These are phyloP conservation scores for Apostichopus japonicus DNA, from an alignment of 35 echinoderm and acorn worm species.

Conservation along the genomic window DNA sequence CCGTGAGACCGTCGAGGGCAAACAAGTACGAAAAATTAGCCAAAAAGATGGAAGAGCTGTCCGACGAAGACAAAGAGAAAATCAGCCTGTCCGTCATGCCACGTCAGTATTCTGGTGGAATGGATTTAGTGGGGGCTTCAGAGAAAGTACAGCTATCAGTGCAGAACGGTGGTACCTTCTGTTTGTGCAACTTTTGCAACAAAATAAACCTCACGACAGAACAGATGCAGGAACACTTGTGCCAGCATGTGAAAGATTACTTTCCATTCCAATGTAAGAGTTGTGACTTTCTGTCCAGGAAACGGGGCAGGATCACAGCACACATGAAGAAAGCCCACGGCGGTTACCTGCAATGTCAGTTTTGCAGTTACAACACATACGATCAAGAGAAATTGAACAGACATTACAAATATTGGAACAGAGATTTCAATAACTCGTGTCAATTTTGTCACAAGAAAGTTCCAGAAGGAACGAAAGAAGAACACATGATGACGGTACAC, in stretches of 20 bases:
- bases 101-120: not conserved
- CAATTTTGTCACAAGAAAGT: slow-evolving; percentile 55
- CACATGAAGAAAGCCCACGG: slow-evolving; percentile 56
- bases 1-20: not conserved
- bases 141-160: slow-evolving; percentile 18
- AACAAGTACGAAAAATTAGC: slow-evolving; percentile 22
- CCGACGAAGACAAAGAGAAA: not conserved
- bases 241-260: slow-evolving; percentile 24
- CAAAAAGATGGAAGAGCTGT: slow-evolving; percentile 11
- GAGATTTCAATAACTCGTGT: slow-evolving; percentile 51
- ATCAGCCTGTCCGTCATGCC: not conserved
- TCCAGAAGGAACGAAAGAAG: slow-evolving; percentile 29
- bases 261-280: slow-evolving; percentile 32
- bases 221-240: slow-evolving; percentile 25
- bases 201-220: slow-evolving; percentile 10
- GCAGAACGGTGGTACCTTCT: slow-evolving; percentile 16
- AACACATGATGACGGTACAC: slow-evolving; percentile 45
- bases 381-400: slow-evolving; percentile 38
- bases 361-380: slow-evolving; percentile 40
- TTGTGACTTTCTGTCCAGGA: slow-evolving; percentile 29
- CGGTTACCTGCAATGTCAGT: slow-evolving; percentile 1
- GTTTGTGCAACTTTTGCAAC: slow-evolving; percentile 23
- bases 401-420: slow-evolving; percentile 45
- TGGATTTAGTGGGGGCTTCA: slow-evolving; percentile 1
- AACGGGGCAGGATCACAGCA: slow-evolving; percentile 22